These are phyloP conservation scores for Uromys caudimaculatus DNA, from an alignment of 2,797 vertebrate genomes.

Conservation along the genomic window DNA sequence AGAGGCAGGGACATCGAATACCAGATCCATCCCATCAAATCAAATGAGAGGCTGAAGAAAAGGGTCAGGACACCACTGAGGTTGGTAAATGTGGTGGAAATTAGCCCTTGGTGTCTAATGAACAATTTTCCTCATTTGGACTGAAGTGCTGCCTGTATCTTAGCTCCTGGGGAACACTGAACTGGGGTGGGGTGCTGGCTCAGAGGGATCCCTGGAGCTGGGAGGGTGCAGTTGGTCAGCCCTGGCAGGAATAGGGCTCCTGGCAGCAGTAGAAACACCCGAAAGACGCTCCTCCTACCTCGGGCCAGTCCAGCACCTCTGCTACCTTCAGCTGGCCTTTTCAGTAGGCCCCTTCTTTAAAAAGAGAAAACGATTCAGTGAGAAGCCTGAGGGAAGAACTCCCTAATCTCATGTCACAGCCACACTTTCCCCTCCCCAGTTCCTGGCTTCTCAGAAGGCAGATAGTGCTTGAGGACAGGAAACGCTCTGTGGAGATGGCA, in stretches of 20 bases:
- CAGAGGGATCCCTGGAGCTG: neutral
- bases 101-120: neutral
- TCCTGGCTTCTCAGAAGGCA: neutral
- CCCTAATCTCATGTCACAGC: neutral
- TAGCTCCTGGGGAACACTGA: neutral
- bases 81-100: neutral
- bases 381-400: neutral
- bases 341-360: neutral
- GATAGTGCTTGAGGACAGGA: neutral
- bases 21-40: neutral
- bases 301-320: neutral
- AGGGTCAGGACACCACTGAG: neutral
- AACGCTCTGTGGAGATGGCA: neutral
- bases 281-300: neutral
- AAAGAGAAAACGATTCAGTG: neutral
- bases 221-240: neutral
- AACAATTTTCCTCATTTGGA: slow-evolving; percentile 44
- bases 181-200: neutral
- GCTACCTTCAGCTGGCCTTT: neutral
- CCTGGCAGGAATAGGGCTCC: neutral
- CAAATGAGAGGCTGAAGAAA: neutral
- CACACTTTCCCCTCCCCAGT: neutral
- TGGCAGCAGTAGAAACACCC: neutral
- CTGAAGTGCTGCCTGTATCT: neutral
- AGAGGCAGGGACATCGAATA: neutral